Percentiles rank a stretch among this genome's conserved stretches.
phyloP scores from a whole-genome alignment of 2,888 invertebrate species.

The Drosophila sordidapex region DNA sequence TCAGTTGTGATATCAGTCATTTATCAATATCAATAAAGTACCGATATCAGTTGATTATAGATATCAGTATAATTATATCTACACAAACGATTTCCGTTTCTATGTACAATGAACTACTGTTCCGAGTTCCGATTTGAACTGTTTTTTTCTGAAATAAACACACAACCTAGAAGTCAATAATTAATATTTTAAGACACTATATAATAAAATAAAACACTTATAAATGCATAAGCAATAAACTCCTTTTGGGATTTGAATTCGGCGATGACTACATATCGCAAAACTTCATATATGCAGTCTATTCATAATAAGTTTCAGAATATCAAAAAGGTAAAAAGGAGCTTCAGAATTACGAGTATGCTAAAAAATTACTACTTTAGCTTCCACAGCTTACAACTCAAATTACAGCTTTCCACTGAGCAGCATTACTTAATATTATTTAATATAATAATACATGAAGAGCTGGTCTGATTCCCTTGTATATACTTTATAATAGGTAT shows the following conservation, averaged over 20 bases:
- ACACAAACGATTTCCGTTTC: background rate
- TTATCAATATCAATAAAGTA: background rate
- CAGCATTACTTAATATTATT: background rate
- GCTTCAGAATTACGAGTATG: background rate
- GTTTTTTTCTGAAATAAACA: too few species aligned
- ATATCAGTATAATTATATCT: background rate
- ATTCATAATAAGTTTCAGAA: background rate
- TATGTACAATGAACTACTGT: too few species aligned
- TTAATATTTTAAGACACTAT: background rate
- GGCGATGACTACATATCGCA: background rate
- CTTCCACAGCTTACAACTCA: background rate
- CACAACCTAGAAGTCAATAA: too few species aligned
- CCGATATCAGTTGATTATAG: background rate
- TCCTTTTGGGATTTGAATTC: background rate
- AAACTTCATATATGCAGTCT: too few species aligned
- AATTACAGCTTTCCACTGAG: background rate
- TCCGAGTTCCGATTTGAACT: too few species aligned
- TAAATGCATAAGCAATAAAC: background rate
- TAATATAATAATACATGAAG: constrained; percentile 2
- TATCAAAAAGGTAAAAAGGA: background rate
- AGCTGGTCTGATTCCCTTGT: background rate
- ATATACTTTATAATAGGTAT: constrained; percentile 13
- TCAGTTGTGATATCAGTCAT: background rate
- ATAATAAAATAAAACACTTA: background rate
- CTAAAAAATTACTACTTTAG: too few species aligned